Percentiles rank a stretch among this genome's conserved stretches.
Conservation (phyloP, 2,113 vertebrate species). For the Mesembrinibis cayennensis region DNA sequence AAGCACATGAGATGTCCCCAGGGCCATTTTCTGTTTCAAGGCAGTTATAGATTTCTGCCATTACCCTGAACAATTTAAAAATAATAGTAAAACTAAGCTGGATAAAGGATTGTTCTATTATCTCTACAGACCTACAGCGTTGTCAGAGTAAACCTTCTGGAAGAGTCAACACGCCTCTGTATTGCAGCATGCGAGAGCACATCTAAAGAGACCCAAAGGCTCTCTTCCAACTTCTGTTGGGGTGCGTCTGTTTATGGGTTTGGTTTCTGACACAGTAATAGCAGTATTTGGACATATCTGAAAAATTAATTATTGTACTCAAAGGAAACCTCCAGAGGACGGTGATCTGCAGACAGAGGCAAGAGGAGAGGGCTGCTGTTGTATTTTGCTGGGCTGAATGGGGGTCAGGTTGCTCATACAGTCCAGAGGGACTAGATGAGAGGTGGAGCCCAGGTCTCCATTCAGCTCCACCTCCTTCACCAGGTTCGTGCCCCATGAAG, state of each 20-base stretch:
- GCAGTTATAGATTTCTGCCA: neutral
- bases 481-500: neutral
- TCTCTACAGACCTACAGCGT: neutral
- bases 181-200: constrained; percentile 2
- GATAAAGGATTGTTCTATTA: neutral
- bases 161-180: neutral
- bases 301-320: constrained; percentile 8
- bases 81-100: neutral
- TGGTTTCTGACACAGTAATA: constrained; percentile 24
- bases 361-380: neutral
- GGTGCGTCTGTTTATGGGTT: neutral
- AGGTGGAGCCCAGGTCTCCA: neutral
- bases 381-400: neutral
- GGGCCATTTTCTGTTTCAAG: neutral
- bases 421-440: neutral
- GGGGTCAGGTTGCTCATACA: neutral
- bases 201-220: neutral
- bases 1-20: neutral
- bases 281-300: constrained; percentile 25
- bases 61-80: neutral
- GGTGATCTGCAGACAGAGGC: neutral
- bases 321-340: neutral
- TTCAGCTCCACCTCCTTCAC: neutral
- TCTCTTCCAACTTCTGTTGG: neutral
- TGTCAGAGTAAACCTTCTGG: constrained; percentile 1